Evolutionary conservation across 2,888 invertebrate species (phyloP), one percentile per base, ranked within the genome.

Genomic region (Glyphotaelius pellucidus): DNA sequence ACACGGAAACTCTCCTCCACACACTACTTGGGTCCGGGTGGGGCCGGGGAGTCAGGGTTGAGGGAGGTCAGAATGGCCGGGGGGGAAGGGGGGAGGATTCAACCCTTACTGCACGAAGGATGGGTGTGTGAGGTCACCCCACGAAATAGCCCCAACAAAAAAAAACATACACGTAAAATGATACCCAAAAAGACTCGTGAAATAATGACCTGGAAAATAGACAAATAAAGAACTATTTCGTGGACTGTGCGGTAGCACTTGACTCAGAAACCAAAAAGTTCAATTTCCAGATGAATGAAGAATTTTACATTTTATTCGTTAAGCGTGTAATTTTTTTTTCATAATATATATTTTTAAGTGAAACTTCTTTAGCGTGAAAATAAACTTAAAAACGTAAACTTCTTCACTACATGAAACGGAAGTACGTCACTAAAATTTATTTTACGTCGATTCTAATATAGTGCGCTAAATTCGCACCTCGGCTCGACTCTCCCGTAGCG

Each of bases 1-100:
- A 90, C 81, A 89, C 89, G 79, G 30, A 47, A 90, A 67, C 31
- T 80, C 12, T 80, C 90, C 90, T 80, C 90, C 80, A 80, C 80
- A 90, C 30, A 38, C 30, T 12, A 32, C 42, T 38, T 25, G 32
- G 31, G 32, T 31, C 52, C 52, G 35, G 35, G 11, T 31, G 32
- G 86, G 12, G 42, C 11, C 12, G 47, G 31, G 47, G 15, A 79
- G 25, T 19, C 7, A 30, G 88, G 79, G 38, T 25, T 31, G 79
- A n/a, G 32, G 19, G 31, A 31, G 42, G 85, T 30, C 31, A 32
- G 81, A 19, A 32, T 14, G 30, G n/a, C 38, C n/a, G 52, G 42
- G 30, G 38, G 12, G 52, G 86, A 5, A 15, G 42, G 47, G 9
- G n/a, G 14, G 30, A 14, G 87, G n/a, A 7, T 52, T 87, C 31